Conservation (phyloP, 1,140 invertebrate genomes). For the Pseudomyrmex pallidus region DNA sequence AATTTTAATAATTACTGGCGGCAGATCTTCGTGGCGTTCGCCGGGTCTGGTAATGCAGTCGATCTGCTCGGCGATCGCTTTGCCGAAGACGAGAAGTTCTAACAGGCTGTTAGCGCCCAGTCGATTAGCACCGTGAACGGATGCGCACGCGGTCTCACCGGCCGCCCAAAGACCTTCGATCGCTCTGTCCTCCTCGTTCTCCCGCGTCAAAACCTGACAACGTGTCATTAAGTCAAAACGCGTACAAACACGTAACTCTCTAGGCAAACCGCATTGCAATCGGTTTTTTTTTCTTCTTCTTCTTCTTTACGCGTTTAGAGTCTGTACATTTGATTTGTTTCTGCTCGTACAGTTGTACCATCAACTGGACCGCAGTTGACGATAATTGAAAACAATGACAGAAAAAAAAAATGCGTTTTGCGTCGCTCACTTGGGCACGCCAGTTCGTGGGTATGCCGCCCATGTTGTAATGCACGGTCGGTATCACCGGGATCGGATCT, state of each 20-base stretch:
- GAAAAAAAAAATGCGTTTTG: not conserved
- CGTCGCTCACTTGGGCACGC: slow-evolving; percentile 89
- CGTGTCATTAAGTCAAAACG: slow-evolving; percentile 18
- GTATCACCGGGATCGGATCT: slow-evolving; percentile 94
- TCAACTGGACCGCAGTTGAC: not conserved
- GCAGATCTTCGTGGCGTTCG: slow-evolving; percentile 86
- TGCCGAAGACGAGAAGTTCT: slow-evolving; percentile 94
- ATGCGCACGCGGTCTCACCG: slow-evolving; percentile 86
- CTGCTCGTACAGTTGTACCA: no score
- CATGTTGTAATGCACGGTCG: slow-evolving; percentile 96
- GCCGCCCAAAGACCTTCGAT: slow-evolving; percentile 85
- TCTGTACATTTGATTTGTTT: no score
- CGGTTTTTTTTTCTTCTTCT: no score
- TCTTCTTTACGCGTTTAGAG: no score
- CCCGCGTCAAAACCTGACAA: slow-evolving; percentile 84
- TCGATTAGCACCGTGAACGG: slow-evolving; percentile 94
- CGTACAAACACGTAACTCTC: not conserved
- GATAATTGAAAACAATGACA: not conserved
- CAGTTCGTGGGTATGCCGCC: slow-evolving; percentile 94
- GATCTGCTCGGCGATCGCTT: slow-evolving; percentile 91
- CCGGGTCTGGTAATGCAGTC: slow-evolving; percentile 88
- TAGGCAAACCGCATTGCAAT: not conserved
- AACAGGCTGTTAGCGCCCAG: slow-evolving; percentile 94
- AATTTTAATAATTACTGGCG: slow-evolving; percentile 79
- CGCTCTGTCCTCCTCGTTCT: slow-evolving; percentile 86